A percentile compares a stretch with the other conserved stretches of the same genome.
These are phyloP conservation scores for Probosciger aterrimus DNA, from an alignment of 2,113 vertebrate genomes.

Conservation along the genomic window DNA sequence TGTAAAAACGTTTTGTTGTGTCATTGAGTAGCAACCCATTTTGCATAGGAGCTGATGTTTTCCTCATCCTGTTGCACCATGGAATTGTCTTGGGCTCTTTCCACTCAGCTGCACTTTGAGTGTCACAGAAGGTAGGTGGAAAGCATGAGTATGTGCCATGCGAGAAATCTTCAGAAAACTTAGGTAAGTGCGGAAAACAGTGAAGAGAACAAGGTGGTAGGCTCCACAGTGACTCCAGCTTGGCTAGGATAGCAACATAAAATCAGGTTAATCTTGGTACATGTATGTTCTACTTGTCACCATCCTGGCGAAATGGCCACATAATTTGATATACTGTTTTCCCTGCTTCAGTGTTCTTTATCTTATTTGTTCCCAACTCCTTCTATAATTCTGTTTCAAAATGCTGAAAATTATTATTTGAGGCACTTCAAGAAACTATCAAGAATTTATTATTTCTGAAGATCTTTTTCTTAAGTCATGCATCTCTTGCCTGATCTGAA, in stretches of 20 bases:
- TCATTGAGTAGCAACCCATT: neutral
- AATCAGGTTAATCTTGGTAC: neutral
- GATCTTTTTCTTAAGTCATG: neutral
- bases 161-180: neutral
- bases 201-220: neutral
- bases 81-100: neutral
- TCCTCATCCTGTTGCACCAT: neutral
- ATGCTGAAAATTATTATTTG: neutral
- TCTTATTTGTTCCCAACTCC: neutral
- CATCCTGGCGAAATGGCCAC: neutral
- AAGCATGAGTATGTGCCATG: neutral
- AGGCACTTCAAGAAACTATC: neutral
- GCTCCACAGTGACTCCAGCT: neutral
- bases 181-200: neutral
- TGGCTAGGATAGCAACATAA: neutral
- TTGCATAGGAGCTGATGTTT: neutral
- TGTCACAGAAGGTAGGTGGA: neutral
- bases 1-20: neutral
- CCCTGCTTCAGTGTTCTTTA: neutral
- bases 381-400: neutral
- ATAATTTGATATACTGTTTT: neutral
- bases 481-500: neutral
- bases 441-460: neutral
- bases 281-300: neutral
- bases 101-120: neutral